These are phyloP conservation scores for Amazona ochrocephala DNA, from an alignment of 2,797 vertebrate species.

Conservation along the genomic window DNA sequence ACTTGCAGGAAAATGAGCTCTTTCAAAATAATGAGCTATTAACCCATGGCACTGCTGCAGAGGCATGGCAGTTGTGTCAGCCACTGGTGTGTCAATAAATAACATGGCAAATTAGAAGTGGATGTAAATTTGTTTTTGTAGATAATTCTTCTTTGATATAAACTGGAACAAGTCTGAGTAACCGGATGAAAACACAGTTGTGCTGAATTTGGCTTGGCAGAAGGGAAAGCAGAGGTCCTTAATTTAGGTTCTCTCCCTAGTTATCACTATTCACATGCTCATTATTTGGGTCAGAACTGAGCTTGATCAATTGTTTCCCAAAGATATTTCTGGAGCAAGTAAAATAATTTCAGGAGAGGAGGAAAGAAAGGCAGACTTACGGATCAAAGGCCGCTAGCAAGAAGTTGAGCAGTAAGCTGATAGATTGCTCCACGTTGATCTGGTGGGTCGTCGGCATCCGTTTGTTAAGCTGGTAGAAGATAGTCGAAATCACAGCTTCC, in stretches of 20 bases:
- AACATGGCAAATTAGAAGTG: conserved; percentile 34
- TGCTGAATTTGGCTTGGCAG: background rate
- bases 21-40: conserved; percentile 66
- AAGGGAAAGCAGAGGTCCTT: conserved; percentile 24
- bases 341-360: background rate
- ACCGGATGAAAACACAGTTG: conserved; percentile 54
- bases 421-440: conserved; percentile 94
- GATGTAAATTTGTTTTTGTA: conserved; percentile 45
- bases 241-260: conserved; percentile 38
- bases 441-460: conserved; percentile 97
- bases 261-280: background rate
- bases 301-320: background rate
- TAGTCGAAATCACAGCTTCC: conserved; percentile 92
- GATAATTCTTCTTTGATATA: conserved; percentile 42
- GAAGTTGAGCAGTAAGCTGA: conserved; percentile 95
- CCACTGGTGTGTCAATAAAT: conserved; percentile 47
- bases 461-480: conserved; percentile 98
- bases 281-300: background rate
- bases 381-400: conserved; percentile 94
- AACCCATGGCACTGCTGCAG: conserved; percentile 53
- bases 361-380: conserved; percentile 81
- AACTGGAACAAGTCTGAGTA: conserved; percentile 52
- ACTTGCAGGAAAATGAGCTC: conserved; percentile 52
- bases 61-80: conserved; percentile 50
- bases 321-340: background rate